Evolutionary conservation across 2,888 invertebrate genomes (phyloP).

Genomic region (Dione vanillae): DNA sequence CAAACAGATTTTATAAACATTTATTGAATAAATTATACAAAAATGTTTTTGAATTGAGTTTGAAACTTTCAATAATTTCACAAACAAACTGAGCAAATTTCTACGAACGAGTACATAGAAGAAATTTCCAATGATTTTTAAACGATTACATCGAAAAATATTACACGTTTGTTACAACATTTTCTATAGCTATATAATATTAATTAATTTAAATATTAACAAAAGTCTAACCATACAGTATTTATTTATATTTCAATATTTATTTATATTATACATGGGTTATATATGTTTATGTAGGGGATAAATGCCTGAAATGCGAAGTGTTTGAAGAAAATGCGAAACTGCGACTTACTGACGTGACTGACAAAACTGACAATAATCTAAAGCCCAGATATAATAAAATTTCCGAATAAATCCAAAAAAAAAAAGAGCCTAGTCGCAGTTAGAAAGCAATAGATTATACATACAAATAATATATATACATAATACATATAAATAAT

Average conservation of each 20-base stretch:
- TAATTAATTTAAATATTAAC: slow-evolving; percentile 29
- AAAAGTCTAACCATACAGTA: slow-evolving; percentile 19
- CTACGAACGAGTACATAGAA: slow-evolving; percentile 54
- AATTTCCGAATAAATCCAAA: background rate
- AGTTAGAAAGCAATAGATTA: slow-evolving; percentile 3
- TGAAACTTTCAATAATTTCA: slow-evolving; percentile 68
- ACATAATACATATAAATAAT: slow-evolving; percentile 28
- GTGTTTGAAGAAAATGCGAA: slow-evolving; percentile 37
- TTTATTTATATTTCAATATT: slow-evolving; percentile 1
- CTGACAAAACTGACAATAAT: background rate
- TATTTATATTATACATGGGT: slow-evolving; percentile 21
- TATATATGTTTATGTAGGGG: slow-evolving; percentile 31
- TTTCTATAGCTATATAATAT: slow-evolving; percentile 24
- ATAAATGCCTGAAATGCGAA: slow-evolving; percentile 49
- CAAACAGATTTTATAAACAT: slow-evolving; percentile 80
- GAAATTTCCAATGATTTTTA: slow-evolving; percentile 58
- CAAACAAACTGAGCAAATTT: slow-evolving; percentile 78
- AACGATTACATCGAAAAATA: slow-evolving; percentile 72
- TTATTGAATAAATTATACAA: slow-evolving; percentile 84
- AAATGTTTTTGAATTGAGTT: slow-evolving; percentile 72
- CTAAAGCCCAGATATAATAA: background rate
- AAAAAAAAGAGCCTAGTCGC: background rate
- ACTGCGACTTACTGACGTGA: background rate
- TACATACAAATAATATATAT: slow-evolving; percentile 12
- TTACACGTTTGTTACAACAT: slow-evolving; percentile 57